Evolutionary conservation across 1,140 invertebrate species (phyloP).

Genomic region (Zaprionus gabonicus): DNA sequence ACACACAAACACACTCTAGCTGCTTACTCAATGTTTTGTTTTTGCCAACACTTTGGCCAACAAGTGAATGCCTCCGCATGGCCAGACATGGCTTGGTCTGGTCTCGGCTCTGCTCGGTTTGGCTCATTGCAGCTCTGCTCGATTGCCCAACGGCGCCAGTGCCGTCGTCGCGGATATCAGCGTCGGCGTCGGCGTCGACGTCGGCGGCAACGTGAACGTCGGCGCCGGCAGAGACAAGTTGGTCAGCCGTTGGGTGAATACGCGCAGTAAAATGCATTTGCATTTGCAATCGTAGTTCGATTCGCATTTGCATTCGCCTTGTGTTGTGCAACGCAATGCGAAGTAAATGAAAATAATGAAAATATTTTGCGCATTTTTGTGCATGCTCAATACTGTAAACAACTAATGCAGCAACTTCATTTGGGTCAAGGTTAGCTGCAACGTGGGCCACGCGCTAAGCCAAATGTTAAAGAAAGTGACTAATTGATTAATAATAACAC

Average conservation of each 20-base stretch:
- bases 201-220: not conserved
- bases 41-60: conserved; percentile 59
- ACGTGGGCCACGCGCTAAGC: conserved; percentile 26
- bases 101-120: conserved; percentile 20
- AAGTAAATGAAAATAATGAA: conserved; percentile 24
- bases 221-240: conserved; percentile 34
- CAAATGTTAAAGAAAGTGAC: conserved; percentile 53
- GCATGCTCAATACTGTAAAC: conserved; percentile 30
- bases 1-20: conserved; percentile 15
- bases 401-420: conserved; percentile 24
- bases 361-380: conserved; percentile 3
- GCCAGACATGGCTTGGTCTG: conserved; percentile 17
- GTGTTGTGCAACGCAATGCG: conserved; percentile 64
- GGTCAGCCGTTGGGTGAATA: conserved; percentile 45
- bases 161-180: not conserved
- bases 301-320: conserved; percentile 54
- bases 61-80: conserved; percentile 52
- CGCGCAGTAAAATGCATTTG: conserved; percentile 25
- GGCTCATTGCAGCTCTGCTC: conserved; percentile 19
- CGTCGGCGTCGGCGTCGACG: too few species aligned
- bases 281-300: conserved; percentile 19
- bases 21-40: conserved; percentile 54
- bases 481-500: conserved; percentile 67
- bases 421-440: conserved; percentile 79
- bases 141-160: conserved; percentile 47